Conservation (phyloP, 2,888 invertebrate species). For the Erebia ligea region DNA sequence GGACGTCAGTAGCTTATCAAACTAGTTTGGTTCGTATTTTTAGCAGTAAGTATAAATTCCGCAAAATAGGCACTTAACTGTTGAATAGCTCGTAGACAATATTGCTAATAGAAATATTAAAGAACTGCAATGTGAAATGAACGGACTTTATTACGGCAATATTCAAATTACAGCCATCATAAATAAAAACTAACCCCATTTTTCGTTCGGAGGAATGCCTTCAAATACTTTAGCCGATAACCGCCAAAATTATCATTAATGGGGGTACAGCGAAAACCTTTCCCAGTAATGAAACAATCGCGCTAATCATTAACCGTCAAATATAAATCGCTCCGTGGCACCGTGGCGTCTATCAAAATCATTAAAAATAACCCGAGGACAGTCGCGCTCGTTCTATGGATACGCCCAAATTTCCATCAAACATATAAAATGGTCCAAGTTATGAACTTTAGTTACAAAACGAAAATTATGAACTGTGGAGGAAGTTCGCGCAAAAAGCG, state of each 20-base stretch:
- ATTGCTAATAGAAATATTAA: too few relatives aligned
- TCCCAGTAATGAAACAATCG: constrained; percentile 49
- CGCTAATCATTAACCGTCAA: constrained; percentile 32
- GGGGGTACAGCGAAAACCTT: constrained; percentile 44
- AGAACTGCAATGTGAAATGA: background rate
- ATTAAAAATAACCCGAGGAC: constrained; percentile 68
- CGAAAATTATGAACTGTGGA: too few relatives aligned
- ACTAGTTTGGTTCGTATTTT: too few relatives aligned
- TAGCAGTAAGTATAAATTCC: too few relatives aligned
- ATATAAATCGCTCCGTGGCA: constrained; percentile 39
- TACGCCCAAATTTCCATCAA: constrained; percentile 80
- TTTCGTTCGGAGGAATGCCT: constrained; percentile 6
- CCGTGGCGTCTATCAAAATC: constrained; percentile 39
- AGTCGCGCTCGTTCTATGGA: constrained; percentile 72
- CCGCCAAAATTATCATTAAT: constrained; percentile 19
- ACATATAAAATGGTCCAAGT: constrained; percentile 53
- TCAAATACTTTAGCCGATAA: constrained; percentile 13
- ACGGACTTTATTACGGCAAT: background rate
- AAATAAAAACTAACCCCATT: constrained; percentile 1
- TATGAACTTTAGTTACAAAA: constrained; percentile 32
- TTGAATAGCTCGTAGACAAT: too few relatives aligned
- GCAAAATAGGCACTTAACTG: too few relatives aligned
- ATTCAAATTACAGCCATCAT: background rate
- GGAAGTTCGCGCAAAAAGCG: too few relatives aligned
- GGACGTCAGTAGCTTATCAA: too few relatives aligned